Evolutionary conservation across 2,113 vertebrate species (phyloP).

Genomic region (Lampris megalopsis): DNA sequence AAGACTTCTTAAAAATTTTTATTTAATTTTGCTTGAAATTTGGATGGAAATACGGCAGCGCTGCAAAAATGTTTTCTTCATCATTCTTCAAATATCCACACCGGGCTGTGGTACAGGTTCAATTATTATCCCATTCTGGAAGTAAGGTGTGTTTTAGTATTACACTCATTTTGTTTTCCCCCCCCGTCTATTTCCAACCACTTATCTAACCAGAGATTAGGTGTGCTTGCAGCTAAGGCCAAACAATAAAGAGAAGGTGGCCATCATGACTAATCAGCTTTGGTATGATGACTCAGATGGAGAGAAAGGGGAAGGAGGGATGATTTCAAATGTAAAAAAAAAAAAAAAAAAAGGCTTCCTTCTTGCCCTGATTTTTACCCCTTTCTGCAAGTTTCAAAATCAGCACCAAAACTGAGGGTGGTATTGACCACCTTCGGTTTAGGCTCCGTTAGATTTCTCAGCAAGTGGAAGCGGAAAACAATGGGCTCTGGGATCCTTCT

Average conservation of each 20-base stretch:
- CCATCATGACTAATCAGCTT: slow-evolving; percentile 60
- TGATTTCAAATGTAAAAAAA: no score
- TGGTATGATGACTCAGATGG: slow-evolving; percentile 65
- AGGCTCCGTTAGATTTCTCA: not conserved
- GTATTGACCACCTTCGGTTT: not conserved
- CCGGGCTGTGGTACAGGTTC: not conserved
- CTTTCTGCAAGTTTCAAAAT: not conserved
- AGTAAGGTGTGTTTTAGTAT: slow-evolving; percentile 21
- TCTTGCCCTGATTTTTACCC: slow-evolving; percentile 20
- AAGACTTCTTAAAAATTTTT: no score
- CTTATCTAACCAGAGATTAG: slow-evolving; percentile 62
- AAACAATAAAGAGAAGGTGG: slow-evolving; percentile 45
- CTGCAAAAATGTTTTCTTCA: not conserved
- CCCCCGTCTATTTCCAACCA: slow-evolving; percentile 27
- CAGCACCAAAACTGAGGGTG: not conserved
- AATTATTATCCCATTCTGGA: not conserved
- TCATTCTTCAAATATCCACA: slow-evolving; percentile 5
- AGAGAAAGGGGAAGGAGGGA: not conserved
- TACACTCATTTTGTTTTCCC: slow-evolving; percentile 27
- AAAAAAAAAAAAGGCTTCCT: slow-evolving; percentile 23
- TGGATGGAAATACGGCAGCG: no score
- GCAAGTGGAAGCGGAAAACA: slow-evolving; percentile 7
- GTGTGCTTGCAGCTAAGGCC: slow-evolving; percentile 49
- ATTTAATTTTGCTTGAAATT: no score
- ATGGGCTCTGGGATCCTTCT: slow-evolving; percentile 32